phyloP scores from a whole-genome alignment of 2,797 vertebrate genomes.

The Oreochromis grahami region DNA sequence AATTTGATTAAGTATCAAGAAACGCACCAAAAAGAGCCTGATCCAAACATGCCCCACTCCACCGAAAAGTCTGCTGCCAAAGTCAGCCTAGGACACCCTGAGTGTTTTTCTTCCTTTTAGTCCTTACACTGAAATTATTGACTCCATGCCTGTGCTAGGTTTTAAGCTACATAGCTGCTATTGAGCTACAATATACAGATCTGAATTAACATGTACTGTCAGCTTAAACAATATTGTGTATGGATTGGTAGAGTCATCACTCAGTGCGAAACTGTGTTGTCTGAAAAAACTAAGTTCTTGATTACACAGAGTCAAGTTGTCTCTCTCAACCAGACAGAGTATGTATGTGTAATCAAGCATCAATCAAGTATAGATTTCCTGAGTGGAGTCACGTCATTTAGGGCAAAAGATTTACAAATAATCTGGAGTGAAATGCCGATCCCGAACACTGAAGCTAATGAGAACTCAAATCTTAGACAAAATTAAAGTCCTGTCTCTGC shows the following conservation, averaged over 20 bases:
- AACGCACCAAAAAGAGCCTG: neutral
- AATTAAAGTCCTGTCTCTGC: neutral
- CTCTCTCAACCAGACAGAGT: neutral
- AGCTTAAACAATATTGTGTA: neutral
- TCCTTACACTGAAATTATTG: neutral
- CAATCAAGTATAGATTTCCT: rapidly evolving
- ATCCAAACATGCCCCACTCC: neutral
- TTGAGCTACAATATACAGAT: neutral
- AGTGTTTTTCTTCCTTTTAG: neutral
- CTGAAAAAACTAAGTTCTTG: neutral
- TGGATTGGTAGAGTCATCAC: neutral
- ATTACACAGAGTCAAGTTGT: neutral
- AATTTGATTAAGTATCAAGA: neutral
- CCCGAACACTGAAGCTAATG: neutral
- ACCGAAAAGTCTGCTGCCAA: neutral
- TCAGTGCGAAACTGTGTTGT: neutral
- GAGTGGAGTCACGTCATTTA: neutral
- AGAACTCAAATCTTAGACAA: neutral
- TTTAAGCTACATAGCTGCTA: neutral
- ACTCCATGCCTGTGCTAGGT: neutral
- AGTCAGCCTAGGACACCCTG: neutral
- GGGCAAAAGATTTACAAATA: neutral
- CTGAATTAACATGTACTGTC: neutral
- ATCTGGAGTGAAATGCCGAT: neutral
- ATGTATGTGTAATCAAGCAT: neutral